phyloP scores from a whole-genome alignment of 2,888 invertebrate species.

The Gymnocheta viridis region DNA sequence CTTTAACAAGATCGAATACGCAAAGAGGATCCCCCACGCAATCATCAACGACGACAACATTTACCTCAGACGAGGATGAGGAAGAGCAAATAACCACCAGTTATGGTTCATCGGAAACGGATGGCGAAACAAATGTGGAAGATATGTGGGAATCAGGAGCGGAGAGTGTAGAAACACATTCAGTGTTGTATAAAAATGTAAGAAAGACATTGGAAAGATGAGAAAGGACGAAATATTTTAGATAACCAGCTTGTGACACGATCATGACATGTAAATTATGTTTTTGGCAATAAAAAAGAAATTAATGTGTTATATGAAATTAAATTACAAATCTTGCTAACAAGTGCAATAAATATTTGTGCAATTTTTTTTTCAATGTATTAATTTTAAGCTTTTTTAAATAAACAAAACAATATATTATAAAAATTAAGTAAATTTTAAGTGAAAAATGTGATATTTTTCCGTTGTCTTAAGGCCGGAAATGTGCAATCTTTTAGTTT shows the following conservation, averaged over 20 bases:
- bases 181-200: conserved; percentile 91
- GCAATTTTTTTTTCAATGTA: conserved; percentile 44
- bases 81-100: conserved; percentile 86
- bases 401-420: background rate
- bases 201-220: conserved; percentile 81
- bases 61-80: conserved; percentile 64
- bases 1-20: conserved; percentile 74
- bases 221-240: background rate
- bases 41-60: conserved; percentile 71
- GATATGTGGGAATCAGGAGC: conserved; percentile 93
- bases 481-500: conserved; percentile 80
- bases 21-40: conserved; percentile 64
- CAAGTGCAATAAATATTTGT: conserved; percentile 62
- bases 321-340: background rate
- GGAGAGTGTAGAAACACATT: conserved; percentile 93
- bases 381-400: background rate
- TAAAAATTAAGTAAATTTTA: conserved; percentile 70
- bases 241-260: no score
- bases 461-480: conserved; percentile 81
- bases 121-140: conserved; percentile 88
- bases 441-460: conserved; percentile 81
- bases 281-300: no score
- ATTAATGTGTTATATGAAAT: no score
- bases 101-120: conserved; percentile 83
- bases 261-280: no score